Evolutionary conservation across 2,888 invertebrate species (phyloP).

Genomic region (Malachius bipustulatus): DNA sequence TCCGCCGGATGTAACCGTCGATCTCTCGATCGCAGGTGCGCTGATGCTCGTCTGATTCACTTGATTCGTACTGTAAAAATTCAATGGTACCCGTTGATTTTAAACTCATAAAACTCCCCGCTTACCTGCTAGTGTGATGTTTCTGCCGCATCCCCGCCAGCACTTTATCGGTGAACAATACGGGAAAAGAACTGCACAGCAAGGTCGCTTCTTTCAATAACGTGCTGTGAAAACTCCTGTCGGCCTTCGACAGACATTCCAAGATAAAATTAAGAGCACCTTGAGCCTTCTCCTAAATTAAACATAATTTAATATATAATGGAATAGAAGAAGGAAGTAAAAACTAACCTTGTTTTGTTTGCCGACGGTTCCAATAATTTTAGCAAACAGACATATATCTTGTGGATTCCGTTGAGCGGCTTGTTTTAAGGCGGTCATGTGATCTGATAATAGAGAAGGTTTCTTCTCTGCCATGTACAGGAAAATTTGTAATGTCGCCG

Average conservation of each 20-base stretch:
- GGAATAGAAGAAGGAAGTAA: not conserved
- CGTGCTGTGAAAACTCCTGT: conserved; percentile 60
- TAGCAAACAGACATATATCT: conserved; percentile 53
- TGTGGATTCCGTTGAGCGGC: conserved; percentile 55
- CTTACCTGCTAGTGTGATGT: conserved; percentile 36
- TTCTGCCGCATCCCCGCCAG: conserved; percentile 61
- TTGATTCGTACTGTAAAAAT: conserved; percentile 30
- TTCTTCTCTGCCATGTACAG: conserved; percentile 60
- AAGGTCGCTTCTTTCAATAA: conserved; percentile 69
- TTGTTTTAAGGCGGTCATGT: conserved; percentile 54
- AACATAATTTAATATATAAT: not conserved
- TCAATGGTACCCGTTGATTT: too few relatives aligned
- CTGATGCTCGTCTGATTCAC: conserved; percentile 23
- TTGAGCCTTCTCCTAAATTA: conserved; percentile 59
- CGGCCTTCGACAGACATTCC: conserved; percentile 58
- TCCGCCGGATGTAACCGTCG: conserved; percentile 59
- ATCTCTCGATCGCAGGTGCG: conserved; percentile 15
- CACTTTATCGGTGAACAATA: conserved; percentile 68
- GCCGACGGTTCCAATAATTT: conserved; percentile 60
- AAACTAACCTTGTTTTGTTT: conserved; percentile 50
- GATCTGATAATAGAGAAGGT: conserved; percentile 58
- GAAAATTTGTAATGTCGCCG: conserved; percentile 60
- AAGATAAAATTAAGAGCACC: conserved; percentile 73
- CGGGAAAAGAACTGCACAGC: conserved; percentile 68
- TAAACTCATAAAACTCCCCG: not conserved